Percentiles rank a stretch among this genome's conserved stretches.
phyloP scores from a whole-genome alignment of 2,888 invertebrate genomes.

The Acholoe squamosa region DNA sequence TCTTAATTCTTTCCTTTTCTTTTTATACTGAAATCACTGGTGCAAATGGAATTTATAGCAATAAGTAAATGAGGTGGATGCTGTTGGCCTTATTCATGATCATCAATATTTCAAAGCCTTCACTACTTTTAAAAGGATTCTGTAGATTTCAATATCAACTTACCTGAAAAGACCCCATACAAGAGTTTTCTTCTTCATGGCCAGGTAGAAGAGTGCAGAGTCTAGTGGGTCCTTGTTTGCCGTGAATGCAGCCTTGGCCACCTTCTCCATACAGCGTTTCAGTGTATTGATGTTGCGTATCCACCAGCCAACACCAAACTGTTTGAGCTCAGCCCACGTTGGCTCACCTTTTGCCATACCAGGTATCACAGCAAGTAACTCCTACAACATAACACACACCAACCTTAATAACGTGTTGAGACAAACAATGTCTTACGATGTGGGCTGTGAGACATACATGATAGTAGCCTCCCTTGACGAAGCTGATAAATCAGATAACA shows the following conservation, averaged over 20 bases:
- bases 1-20: too few relatives aligned
- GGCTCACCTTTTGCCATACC: constrained; percentile 84
- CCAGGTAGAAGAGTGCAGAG: constrained; percentile 97
- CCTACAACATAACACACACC: constrained; percentile 83
- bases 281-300: constrained; percentile 92
- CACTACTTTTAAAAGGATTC: background rate
- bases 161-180: constrained; percentile 95
- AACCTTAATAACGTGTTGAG: too few relatives aligned
- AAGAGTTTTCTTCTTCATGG: constrained; percentile 98
- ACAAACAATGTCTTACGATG: too few relatives aligned
- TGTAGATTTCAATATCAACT: constrained; percentile 2
- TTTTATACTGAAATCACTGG: too few relatives aligned
- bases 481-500: too few relatives aligned
- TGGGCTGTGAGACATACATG: too few relatives aligned
- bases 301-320: constrained; percentile 98
- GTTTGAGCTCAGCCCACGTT: constrained; percentile 94
- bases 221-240: constrained; percentile 97
- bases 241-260: constrained; percentile 96
- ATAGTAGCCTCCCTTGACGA: too few relatives aligned
- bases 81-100: background rate
- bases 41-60: too few relatives aligned
- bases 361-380: constrained; percentile 93
- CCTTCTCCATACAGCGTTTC: constrained; percentile 92
- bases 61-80: background rate
- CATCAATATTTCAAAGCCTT: background rate